Base-by-base conservation (phyloP, 2,888 invertebrate species). In the Atrina japonica region DNA sequence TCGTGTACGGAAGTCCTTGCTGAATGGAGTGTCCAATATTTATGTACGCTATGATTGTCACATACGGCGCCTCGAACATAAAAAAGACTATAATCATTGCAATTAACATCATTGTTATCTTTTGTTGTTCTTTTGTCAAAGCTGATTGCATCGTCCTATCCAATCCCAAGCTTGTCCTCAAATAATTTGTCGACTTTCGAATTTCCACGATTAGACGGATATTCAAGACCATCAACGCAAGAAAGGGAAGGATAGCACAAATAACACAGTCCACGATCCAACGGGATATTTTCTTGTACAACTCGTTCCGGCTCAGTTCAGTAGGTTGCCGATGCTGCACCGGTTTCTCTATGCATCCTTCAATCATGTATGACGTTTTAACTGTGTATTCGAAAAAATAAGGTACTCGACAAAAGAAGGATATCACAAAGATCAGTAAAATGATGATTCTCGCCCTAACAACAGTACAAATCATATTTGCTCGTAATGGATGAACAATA, bases 81-180 rank as follows among this genome's bases (percentile, higher is more conserved):
- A 88, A 88, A 76, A 89, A 89, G n/a, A 87, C 87, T 29, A 88
- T 76, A 35, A 89, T 83, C 58, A 89, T 83, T 58, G 82, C 83
- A 43, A 89, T 83, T 18, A 89, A 73, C 89, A 89, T 89, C 60
- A 88, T 75, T 7, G 89, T 89, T 30, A 89, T 87, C 76, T 88
- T 88, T 21, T 85, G 73, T 74, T 89, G 86, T 73, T 89, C 89
- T 25, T 80, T 74, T 6, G 86, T 82, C n/a, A 88, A 83, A 25
- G 82, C 78, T 18, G 79, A 83, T 61, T 82, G 81, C 41, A 83
- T 77, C 9, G 75, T 76, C 0, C 80, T 80, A 56, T 80, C 78
- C 27, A 77, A 78, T 11, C 79, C 83, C 23, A 88, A 73, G 72
- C 83, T 85, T 43, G 83, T 80, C 58, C 85, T 80, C 2, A 89